phyloP scores from a whole-genome alignment of 1,140 invertebrate genomes.

The Sycobia sp. region DNA sequence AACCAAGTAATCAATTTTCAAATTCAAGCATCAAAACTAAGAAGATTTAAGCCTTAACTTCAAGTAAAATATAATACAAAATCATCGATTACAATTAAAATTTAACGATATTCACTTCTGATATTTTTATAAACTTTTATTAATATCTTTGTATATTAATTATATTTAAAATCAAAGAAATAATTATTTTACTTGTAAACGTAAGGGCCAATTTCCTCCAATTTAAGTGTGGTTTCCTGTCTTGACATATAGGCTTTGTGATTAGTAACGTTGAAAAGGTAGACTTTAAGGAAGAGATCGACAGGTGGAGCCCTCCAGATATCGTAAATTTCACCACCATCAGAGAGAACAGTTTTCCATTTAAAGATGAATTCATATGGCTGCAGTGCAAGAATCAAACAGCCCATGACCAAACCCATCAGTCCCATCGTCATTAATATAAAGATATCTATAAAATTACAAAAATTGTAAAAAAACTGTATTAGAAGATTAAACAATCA shows the following conservation, averaged over 20 bases:
- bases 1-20: too few relatives aligned
- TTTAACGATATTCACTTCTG: too few relatives aligned
- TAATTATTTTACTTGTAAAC: conserved; percentile 78
- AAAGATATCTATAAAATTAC: conserved; percentile 70
- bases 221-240: conserved; percentile 70
- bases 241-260: conserved; percentile 77
- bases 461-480: too few relatives aligned
- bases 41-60: too few relatives aligned
- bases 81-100: too few relatives aligned
- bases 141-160: too few relatives aligned
- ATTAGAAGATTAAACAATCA: too few relatives aligned
- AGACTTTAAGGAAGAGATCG: conserved; percentile 82
- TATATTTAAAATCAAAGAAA: too few relatives aligned
- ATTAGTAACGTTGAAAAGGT: conserved; percentile 89
- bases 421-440: conserved; percentile 70
- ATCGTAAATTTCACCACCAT: conserved; percentile 81
- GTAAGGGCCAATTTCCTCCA: conserved; percentile 87
- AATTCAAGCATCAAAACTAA: too few relatives aligned
- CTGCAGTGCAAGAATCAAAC: conserved; percentile 66
- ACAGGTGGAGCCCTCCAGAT: conserved; percentile 85
- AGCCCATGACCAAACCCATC: conserved; percentile 66
- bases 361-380: conserved; percentile 77
- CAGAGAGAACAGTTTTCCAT: conserved; percentile 74
- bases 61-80: too few relatives aligned
- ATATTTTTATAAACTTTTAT: too few relatives aligned